Evolutionary conservation across 2,888 invertebrate species (phyloP).

Genomic region (Melieria crassipennis): DNA sequence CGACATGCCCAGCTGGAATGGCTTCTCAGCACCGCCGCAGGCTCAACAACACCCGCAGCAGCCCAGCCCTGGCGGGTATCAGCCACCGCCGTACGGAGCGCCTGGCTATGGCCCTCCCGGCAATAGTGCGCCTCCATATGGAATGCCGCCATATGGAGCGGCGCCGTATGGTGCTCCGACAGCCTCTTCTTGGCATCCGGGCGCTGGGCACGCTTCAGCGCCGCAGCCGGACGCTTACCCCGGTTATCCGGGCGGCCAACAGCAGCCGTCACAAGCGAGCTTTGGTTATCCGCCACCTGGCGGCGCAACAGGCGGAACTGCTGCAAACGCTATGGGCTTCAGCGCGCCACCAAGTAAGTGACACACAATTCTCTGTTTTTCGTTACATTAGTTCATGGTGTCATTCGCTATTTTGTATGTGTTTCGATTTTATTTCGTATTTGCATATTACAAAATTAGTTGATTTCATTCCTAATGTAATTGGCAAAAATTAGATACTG

Average conservation of each 20-base stretch:
- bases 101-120: constrained; percentile 53
- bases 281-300: constrained; percentile 41
- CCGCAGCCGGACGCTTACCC: constrained; percentile 34
- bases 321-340: constrained; percentile 58
- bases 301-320: constrained; percentile 38
- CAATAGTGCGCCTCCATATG: constrained; percentile 48
- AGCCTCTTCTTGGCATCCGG: constrained; percentile 19
- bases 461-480: neutral
- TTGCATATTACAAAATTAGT: neutral
- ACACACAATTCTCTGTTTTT: constrained; percentile 19
- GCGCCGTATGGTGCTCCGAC: constrained; percentile 16
- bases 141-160: constrained; percentile 39
- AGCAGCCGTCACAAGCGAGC: constrained; percentile 41
- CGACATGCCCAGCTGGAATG: constrained; percentile 56
- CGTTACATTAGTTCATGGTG: constrained; percentile 13
- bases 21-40: constrained; percentile 54
- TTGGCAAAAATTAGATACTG: neutral
- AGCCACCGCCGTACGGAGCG: constrained; percentile 45
- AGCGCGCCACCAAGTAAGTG: constrained; percentile 63
- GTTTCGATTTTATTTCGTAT: constrained; percentile 14
- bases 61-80: constrained; percentile 25
- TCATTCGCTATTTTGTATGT: constrained; percentile 27
- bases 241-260: constrained; percentile 28
- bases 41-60: constrained; percentile 35
- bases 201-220: constrained; percentile 32